These are phyloP conservation scores for Holothuria glaberrima DNA, from an alignment of 35 echinoderm and acorn worm species.

Conservation along the genomic window DNA sequence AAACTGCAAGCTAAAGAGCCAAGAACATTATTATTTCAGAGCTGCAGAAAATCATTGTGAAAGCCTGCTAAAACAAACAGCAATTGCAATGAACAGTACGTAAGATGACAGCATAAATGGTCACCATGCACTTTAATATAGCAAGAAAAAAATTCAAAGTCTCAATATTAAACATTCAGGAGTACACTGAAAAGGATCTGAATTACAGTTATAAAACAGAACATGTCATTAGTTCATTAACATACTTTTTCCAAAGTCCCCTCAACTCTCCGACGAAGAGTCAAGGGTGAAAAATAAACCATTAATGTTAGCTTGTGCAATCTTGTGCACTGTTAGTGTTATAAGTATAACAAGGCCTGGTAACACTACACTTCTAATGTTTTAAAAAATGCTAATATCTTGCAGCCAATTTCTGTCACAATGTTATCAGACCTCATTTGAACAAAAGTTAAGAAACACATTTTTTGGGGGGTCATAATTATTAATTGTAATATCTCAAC, in stretches of 20 bases:
- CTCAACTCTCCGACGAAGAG: background rate
- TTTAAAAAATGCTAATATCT: no score
- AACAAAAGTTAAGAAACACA: no score
- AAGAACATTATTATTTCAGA: conserved; percentile 26
- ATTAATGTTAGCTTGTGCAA: conserved; percentile 16
- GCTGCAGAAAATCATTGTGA: background rate
- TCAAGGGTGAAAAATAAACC: background rate
- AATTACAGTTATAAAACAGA: conserved; percentile 17
- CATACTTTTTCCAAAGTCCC: conserved; percentile 3
- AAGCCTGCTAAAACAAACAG: conserved; percentile 2
- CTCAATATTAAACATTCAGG: background rate
- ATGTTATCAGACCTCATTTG: no score
- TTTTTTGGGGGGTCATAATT: background rate
- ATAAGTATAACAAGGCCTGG: conserved; percentile 4
- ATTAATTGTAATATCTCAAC: background rate
- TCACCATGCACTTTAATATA: conserved; percentile 2
- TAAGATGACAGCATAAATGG: conserved; percentile 5
- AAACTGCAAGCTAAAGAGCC: conserved; percentile 6
- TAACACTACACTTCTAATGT: background rate
- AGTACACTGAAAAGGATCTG: background rate
- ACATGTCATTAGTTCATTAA: conserved; percentile 19
- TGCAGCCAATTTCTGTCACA: no score
- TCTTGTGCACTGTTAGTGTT: conserved; percentile 14
- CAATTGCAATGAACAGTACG: conserved; percentile 12
- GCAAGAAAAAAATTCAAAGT: background rate